These are phyloP conservation scores for Aegithalos caudatus DNA, from an alignment of 2,113 vertebrate genomes.

Conservation along the genomic window DNA sequence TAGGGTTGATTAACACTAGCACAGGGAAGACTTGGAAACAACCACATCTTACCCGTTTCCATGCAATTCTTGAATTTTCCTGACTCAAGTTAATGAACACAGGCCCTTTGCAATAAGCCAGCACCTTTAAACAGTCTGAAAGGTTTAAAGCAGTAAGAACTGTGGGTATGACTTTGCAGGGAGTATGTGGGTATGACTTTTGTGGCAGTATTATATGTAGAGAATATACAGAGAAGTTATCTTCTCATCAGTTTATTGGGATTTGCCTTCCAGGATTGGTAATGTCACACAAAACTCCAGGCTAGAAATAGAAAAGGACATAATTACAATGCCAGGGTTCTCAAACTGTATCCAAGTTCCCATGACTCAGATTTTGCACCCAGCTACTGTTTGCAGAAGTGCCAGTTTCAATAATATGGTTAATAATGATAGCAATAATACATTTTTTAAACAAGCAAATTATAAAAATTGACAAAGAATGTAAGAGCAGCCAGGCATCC, in stretches of 20 bases:
- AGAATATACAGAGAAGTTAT: neutral
- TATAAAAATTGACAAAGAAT: neutral
- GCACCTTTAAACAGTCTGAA: neutral
- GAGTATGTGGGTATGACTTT: neutral
- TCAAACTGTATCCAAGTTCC: neutral
- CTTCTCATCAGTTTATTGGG: neutral
- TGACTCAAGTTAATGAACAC: neutral
- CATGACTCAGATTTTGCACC: neutral
- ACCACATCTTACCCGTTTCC: neutral
- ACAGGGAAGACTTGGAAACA: neutral
- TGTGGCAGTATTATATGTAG: neutral
- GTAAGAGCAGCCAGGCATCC: neutral
- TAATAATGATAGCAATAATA: neutral
- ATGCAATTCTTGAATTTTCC: neutral
- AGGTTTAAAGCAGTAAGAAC: neutral
- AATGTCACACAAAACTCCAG: neutral
- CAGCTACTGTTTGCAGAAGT: neutral
- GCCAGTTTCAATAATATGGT: neutral
- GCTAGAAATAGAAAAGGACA: neutral
- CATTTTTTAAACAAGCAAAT: neutral
- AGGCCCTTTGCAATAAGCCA: neutral
- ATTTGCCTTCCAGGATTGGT: neutral
- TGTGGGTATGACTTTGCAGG: neutral
- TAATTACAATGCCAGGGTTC: neutral
- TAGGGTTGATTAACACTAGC: constrained; percentile 8